Evolutionary conservation across 1,140 invertebrate genomes (phyloP).

Genomic region (Globodera rostochiensis): DNA sequence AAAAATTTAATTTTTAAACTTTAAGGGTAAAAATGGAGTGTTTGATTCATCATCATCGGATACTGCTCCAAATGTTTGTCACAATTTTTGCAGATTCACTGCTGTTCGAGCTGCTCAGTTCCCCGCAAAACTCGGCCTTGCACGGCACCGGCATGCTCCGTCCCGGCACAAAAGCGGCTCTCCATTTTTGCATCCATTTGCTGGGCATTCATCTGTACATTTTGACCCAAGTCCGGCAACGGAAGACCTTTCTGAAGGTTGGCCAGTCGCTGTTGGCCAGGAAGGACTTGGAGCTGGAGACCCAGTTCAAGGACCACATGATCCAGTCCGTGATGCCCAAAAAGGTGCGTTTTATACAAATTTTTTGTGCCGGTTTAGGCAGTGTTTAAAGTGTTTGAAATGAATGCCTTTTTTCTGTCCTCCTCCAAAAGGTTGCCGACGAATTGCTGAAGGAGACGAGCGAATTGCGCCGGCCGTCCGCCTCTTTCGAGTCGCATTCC

Average conservation of each 20-base stretch:
- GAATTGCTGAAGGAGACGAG: constrained; percentile 61
- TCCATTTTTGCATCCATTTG: constrained; percentile 85
- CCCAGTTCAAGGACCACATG: constrained; percentile 92
- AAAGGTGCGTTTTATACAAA: constrained; percentile 50
- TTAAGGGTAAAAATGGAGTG: too few relatives aligned
- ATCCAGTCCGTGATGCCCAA: constrained; percentile 92
- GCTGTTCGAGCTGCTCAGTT: constrained; percentile 74
- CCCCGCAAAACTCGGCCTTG: neutral
- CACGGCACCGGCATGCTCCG: constrained; percentile 23
- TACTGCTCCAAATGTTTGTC: neutral
- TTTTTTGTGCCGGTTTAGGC: neutral
- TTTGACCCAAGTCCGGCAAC: constrained; percentile 84
- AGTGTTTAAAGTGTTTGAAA: neutral
- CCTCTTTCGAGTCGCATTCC: constrained; percentile 42
- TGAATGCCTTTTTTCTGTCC: constrained; percentile 22
- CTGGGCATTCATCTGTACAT: constrained; percentile 89
- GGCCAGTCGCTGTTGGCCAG: constrained; percentile 85
- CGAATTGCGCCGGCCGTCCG: constrained; percentile 58
- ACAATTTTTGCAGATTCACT: constrained; percentile 74
- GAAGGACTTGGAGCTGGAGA: constrained; percentile 85
- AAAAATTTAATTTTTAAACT: too few relatives aligned
- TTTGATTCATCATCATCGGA: neutral
- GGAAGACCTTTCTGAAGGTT: constrained; percentile 94
- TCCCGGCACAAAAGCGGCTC: constrained; percentile 75
- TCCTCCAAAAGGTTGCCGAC: constrained; percentile 74